These are phyloP conservation scores for Coleophora flavipennella DNA, from an alignment of 2,888 invertebrate genomes.

Conservation along the genomic window DNA sequence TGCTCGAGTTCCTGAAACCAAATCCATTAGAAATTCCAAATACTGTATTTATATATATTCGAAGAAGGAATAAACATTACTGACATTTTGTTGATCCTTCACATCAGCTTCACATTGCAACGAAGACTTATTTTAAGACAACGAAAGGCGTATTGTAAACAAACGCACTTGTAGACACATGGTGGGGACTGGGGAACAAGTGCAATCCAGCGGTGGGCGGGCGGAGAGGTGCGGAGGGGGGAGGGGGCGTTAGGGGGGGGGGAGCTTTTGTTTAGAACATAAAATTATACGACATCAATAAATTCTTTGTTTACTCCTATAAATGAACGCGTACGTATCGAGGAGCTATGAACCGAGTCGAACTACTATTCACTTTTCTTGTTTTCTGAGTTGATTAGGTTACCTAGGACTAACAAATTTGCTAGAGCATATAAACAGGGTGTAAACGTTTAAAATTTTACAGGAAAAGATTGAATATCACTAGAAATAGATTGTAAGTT, in stretches of 20 bases:
- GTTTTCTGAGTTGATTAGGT: no score
- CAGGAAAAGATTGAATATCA: no score
- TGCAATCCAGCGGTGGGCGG: conserved; percentile 45
- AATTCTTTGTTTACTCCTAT: conserved; percentile 67
- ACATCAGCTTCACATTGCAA: conserved; percentile 30
- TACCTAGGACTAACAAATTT: no score
- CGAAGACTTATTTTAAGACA: conserved; percentile 42
- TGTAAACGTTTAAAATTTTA: no score
- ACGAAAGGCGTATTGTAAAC: conserved; percentile 47
- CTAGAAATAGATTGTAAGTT: no score
- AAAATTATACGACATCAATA: conserved; percentile 70
- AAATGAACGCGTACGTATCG: conserved; percentile 50
- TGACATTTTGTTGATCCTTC: no score
- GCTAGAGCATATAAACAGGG: no score
- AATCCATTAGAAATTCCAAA: conserved; percentile 9
- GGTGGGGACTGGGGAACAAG: conserved; percentile 41
- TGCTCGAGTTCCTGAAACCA: not conserved
- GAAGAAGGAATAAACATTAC: no score
- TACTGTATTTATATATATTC: conserved; percentile 3
- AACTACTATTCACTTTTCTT: conserved; percentile 4
- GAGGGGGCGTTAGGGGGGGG: conserved; percentile 26
- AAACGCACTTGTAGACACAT: conserved; percentile 57
- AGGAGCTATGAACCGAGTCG: conserved; percentile 41
- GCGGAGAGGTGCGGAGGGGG: conserved; percentile 10
- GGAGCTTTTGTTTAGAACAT: conserved; percentile 69